Evolutionary conservation across 2,797 vertebrate species (phyloP), one percentile per base, ranked within the genome.

Genomic region (Scyliorhinus canicula): DNA sequence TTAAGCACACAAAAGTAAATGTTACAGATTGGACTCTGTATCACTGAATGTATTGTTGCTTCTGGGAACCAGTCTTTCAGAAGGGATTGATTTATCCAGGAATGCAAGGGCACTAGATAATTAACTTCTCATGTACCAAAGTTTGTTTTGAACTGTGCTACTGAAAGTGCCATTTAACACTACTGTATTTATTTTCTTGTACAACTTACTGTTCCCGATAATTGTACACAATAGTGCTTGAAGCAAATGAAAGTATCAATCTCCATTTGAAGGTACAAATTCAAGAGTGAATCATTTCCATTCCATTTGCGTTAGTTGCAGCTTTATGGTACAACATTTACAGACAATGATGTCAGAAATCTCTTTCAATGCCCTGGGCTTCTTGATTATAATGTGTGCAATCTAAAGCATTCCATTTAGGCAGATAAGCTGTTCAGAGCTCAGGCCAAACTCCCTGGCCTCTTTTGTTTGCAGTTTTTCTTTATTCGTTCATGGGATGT

Each of bases 81-180:
- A 98, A 96, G 98, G 97, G 97, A 97, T 97, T 96, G 93, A 97
- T 98, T 98, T 98, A 97, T 97, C 97, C 97, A 97, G 97, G 98
- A 98, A 98, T 98, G 97, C 97, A 96, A 96, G 96, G 96, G 96
- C 96, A 95, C 97, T 97, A 95, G 95, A 95, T 40, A 2, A 91
- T 98, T 98, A 98, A 98, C 97, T 96, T 97, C 95, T 71, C 26
- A 24, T 14, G 0, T 0, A 44, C 85, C 26, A 47, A 55, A 50
- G 63, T 90, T 67, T 74, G 50, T 55, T 77, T 95, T 90, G 52
- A 74, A 69, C 86, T 47, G 14, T 55, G 67, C 95, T 94, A 69
- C 67, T 50, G 28, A 94, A 74, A 71, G 26, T 74, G 55, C 47
- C 93, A 71, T 94, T 93, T 50, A 74, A 31, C 63, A 67, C 28